Base-by-base conservation (phyloP, 1,140 invertebrate species). In the Cotesia chilonis region DNA sequence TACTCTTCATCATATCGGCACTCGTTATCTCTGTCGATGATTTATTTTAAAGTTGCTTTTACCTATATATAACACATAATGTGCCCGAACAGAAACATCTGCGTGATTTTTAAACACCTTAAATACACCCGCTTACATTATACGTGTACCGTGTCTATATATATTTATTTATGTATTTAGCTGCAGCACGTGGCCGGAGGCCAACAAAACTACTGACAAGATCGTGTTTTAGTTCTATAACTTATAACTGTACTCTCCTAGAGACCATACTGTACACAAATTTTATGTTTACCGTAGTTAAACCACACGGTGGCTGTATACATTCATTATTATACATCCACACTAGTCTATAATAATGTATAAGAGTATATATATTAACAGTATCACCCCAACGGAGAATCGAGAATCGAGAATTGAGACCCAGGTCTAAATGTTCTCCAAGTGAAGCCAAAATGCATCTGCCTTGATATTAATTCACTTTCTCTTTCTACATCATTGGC, bases 121-220 rank as follows among this genome's bases (percentile, higher is more conserved):
- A 20, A 54, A 63, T 28, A 38, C 28, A 36, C 12, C 60, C 28
- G 41, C 41, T 47, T 47, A 6, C 41, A 5, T 47, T 61, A 41
- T 55, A 37, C 36, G 37, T 41, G 66, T 72, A 65, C 10, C 37
- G 14, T 28, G 36, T 67, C 66, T 54, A 63, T 52, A 61, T 66
- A 72, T 72, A 72, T 64, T 72, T 72, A 72, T 72, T 72, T 72
- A 72, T 67, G 63, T 72, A 72, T 72, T 72, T 72, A 67, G 70
- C 55, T 60, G 70, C 14, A 72, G 65, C 70, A 72, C 70, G 70
- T 72, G 70, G 36, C 70, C 64, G 12, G 68, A 67, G 70, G 63
- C 64, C n/a, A 55, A 37, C 60, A 47, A 47, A 47, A 47, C 41
- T 47, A 47, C 41, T 47, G 41, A 47, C 41, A 47, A 47, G 5